These are phyloP conservation scores for Sebastes minor DNA, from an alignment of 2,797 vertebrate species.

Conservation along the genomic window DNA sequence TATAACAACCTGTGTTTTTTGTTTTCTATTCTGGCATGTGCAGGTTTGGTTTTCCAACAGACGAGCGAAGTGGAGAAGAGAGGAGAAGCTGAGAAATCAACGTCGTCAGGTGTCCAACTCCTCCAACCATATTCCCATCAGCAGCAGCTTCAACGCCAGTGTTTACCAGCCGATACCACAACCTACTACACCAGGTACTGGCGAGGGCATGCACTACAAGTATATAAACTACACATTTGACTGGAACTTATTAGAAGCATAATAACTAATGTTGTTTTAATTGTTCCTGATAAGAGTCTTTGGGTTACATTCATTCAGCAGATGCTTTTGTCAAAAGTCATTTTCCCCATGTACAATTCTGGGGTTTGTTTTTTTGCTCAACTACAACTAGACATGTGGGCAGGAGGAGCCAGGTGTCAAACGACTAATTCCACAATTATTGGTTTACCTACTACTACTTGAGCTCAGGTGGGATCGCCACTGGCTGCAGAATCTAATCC, in stretches of 20 bases:
- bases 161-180: slow-evolving; percentile 96
- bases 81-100: slow-evolving; percentile 97
- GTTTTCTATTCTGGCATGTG: background rate
- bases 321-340: background rate
- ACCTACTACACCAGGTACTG: slow-evolving; percentile 91
- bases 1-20: background rate
- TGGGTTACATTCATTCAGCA: background rate
- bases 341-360: background rate
- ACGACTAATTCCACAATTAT: background rate
- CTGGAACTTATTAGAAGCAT: background rate
- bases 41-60: slow-evolving; percentile 99
- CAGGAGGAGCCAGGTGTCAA: background rate
- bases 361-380: background rate
- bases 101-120: slow-evolving; percentile 93
- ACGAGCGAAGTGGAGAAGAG: slow-evolving; percentile 98
- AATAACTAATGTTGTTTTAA: background rate
- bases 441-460: background rate
- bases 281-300: background rate
- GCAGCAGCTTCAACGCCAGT: slow-evolving; percentile 96
- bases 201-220: background rate
- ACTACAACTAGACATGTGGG: background rate
- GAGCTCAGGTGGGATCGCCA: background rate
- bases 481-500: too few relatives aligned
- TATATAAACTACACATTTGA: background rate
- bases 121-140: slow-evolving; percentile 96